Percentiles rank a stretch among this genome's conserved stretches.
Conservation (phyloP, 2,888 invertebrate genomes). For the Torymus tubicola region DNA sequence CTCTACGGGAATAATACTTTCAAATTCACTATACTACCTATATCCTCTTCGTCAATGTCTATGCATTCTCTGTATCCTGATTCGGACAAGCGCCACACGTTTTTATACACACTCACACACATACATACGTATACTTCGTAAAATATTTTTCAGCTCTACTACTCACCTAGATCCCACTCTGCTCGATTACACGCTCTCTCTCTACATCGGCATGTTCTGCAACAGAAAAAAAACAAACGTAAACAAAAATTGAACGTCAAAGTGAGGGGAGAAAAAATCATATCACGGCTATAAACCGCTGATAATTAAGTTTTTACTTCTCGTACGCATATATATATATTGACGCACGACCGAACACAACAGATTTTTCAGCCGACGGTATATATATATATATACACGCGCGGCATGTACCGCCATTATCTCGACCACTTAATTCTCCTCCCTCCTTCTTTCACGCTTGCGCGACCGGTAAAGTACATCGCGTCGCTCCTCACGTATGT, state of each 20-base stretch:
- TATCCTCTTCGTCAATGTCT: conserved; percentile 17
- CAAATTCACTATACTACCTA: neutral
- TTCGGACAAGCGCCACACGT: neutral
- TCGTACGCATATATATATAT: too few relatives aligned
- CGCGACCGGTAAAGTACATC: conserved; percentile 1
- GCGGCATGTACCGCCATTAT: conserved; percentile 37
- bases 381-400: neutral
- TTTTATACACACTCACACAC: neutral
- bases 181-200: neutral
- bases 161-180: conserved; percentile 13
- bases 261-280: neutral
- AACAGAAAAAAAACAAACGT: neutral
- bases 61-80: too few relatives aligned
- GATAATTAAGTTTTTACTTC: conserved; percentile 46
- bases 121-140: too few relatives aligned
- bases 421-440: conserved; percentile 50
- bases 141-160: neutral
- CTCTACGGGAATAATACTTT: neutral
- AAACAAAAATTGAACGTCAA: conserved; percentile 5
- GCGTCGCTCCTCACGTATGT: neutral
- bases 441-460: neutral
- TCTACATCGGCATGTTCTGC: neutral
- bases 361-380: conserved; percentile 20
- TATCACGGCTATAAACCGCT: neutral
- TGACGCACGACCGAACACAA: neutral